Evolutionary conservation across 2,888 invertebrate species (phyloP), one percentile per base, ranked within the genome.

Genomic region (Phrixothrix hirtus): DNA sequence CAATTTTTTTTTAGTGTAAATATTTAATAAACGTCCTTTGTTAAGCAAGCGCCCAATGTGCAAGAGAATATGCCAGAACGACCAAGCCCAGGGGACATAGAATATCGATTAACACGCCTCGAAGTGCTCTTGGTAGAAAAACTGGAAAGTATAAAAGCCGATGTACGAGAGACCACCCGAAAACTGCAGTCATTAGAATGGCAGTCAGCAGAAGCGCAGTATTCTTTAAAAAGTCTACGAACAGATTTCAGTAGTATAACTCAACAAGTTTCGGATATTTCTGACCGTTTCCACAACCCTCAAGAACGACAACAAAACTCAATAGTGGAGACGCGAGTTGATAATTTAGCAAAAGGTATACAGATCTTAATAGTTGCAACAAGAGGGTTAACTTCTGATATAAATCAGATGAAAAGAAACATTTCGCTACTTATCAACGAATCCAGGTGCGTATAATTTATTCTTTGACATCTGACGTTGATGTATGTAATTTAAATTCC

Each of bases 131-230:
- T 69, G 14, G 61, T 69, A 39, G 78, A 74, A 11, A 75, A 75
- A 31, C 65, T 74, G 52, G 78, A 78, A 10, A 70, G 70, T 0
- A 47, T 79, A 30, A 68, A 65, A 27, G 64, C 68, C 1, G 78
- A 79, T 45, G 65, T 79, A 35, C 59, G 74, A 37, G 75, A 79
- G 39, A 68, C 74, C 13, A 65, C 68, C 21, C 68, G 73, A 14
- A 68, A 75, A 25, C 53, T 78, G 27, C 75, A 78, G 38, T 68
- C 71, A 15, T 59, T 79, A 5, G 79, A 80, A 59, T 73, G 73
- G 61, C 70, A 77, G 39, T 73, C 71, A 31, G 70, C 69, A 1
- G 67, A 76, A 41, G 66, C 72, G 1, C 72, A 76, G 1, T 63
- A 63, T 10, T 66, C 70, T 5, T 53, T 79, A 36, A 76, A 78